Evolutionary conservation across 2,888 invertebrate genomes (phyloP), one percentile per base, ranked within the genome.

Genomic region (Cephus runcator): DNA sequence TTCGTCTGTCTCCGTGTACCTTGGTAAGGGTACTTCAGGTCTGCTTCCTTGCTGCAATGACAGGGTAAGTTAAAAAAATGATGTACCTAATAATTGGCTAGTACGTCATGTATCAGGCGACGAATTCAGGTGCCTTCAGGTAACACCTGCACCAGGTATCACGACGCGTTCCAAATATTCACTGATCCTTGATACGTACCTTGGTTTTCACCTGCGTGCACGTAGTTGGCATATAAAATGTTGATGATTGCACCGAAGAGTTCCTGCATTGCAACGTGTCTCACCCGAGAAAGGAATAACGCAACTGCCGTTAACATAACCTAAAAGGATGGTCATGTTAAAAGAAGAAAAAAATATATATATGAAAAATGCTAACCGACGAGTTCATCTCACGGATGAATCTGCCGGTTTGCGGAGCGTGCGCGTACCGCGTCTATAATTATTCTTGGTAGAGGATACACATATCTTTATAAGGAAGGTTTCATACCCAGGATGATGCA

Each of bases 361-460:
- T 75, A 79, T 77, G 77, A 79, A 82, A 74, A 69, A 77, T 33
- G 73, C 40, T 73, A 69, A 71, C 40, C 71, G 36, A 76, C 76
- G 77, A 73, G 78, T 76, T 78, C 81, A 84, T 84, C 84, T 83
- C 79, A 79, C 78, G 81, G 80, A 83, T 81, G 76, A 80, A 84
- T 83, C 83, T 80, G 80, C 76, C 79, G 34, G 79, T 82, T 84
- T 80, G 76, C 80, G 81, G 80, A 83, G 79, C 81, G 76, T 81
- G 80, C 79, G 77, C 80, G 69, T 73, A 76, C 79, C 81, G 76
- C 83, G 81, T 84, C 85, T 85, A 85, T 87, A 86, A 87, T 87
- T 87, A 87, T 86, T 85, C 84, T 80, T 78, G 82, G 83, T 82
- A 81, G 82, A 80, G 83, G 83, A 85, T 85, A 82, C 83, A 81